Base-by-base conservation (phyloP, 2,797 vertebrate species). In the Gadopsis bispinosus region DNA sequence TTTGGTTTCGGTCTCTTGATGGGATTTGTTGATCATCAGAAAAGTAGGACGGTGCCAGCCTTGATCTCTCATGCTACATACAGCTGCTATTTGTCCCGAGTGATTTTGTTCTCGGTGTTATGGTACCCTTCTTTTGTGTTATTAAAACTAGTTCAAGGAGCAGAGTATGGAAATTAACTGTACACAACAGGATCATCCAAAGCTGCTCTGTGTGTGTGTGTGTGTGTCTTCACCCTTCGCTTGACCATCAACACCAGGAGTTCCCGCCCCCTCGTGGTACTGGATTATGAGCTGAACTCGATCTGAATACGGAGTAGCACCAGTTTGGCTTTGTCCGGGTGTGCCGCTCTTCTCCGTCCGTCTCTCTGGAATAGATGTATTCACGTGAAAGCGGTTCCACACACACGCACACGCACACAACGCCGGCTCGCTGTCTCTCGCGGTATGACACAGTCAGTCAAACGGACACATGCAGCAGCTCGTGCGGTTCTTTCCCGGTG, bases 211-310 rank as follows among this genome's bases (percentile, higher is more conserved):
- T 53, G 4, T 48, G 48, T 29, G 13, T 67, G 19, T 75, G 60
- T 62, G 41, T 43, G 31, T 26, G 26, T 26, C 26, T 86, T 90
- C 81, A 88, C 79, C 86, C 79, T 56, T 83, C 65, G 29, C 79
- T 87, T 85, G 78, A 85, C 86, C 83, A 85, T 86, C 83, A 88
- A 75, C 87, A 87, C 90, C 87, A 59, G 55, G 85, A 88, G 79
- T 41, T 73, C 69, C 82, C 78, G 17, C 77, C 89, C 72, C 75
- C 79, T 80, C 72, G 69, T 62, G 58, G 64, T 72, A 45, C 79
- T 80, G 84, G 89, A 93, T 92, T 90, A 93, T 91, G 89, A 73
- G 67, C 53, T 86, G 84, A 91, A 88, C 86, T 92, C 80, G 78
- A 75, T 88, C 83, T 90, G 88, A 88, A 88, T 90, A 80, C 69